Base-by-base conservation (phyloP, 1,140 invertebrate species). In the Drusus annulatus region DNA sequence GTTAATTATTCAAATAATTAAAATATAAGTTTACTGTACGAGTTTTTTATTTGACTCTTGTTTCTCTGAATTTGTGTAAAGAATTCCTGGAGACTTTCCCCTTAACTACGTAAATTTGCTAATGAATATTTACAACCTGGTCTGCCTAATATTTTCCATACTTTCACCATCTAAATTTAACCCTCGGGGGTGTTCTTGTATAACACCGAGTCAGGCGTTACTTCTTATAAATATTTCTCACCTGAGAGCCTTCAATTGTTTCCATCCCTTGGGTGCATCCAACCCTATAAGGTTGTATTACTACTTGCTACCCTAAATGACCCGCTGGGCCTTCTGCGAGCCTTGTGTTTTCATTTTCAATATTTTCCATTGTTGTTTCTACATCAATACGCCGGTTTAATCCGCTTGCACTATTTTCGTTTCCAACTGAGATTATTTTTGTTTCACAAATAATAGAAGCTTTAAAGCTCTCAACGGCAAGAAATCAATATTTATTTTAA, bases 271-370 rank as follows among this genome's bases (percentile, higher is more conserved):
- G 69, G 51, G 69, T 73, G 69, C 50, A 73, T 73, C 51, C 69
- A 54, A 54, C n/a, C 69, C 69, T n/a, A 54, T 73, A 73, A 73
- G 45, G 17, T 73, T 73, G n/a, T 73, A 23, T 54, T 73, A 54
- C 45, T 54, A 73, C 23, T 54, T 73, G 15, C 13, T 54, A 4
- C 69, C 45, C 69, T 25, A 51, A 73, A 52, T 73, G 69, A 73
- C 69, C 69, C 7, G 17, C 25, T 73, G 45, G 16, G n/a, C 50
- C 45, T 25, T 21, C 50, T 15, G 7, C 23, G 45, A 54, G 23
- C 69, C 51, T 73, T 73, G 25, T 54, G 23, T 54, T 52, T 73
- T 25, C 50, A 23, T 23, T 17, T 73, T 52, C 21, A 73, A 25
- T 73, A 25, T 73, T 52, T 23, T 73, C 21, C 7, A 15, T 28